Base-by-base conservation (phyloP, 2,113 vertebrate species). In the Panthera tigris region DNA sequence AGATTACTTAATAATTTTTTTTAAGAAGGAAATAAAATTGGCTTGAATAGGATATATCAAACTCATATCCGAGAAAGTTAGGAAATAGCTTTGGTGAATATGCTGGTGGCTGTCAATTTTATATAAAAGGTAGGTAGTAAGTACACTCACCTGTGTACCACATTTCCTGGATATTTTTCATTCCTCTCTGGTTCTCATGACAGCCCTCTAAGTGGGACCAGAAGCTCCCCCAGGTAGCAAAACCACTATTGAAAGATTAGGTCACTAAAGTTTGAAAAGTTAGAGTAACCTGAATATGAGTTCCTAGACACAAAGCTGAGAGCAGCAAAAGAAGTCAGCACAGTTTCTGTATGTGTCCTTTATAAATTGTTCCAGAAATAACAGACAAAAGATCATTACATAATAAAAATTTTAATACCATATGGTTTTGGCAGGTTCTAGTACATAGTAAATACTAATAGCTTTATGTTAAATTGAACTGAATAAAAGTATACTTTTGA, bases 351-450 rank as follows among this genome's bases (percentile, higher is more conserved):
- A 48, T 68, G 3, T 94, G 29, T 90, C 52, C 91, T 83, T 63
- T 83, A 87, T 31, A 92, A 93, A 69, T 63, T 41, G 86, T 55
- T 93, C 86, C 90, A 83, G 5, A 68, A 94, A 39, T 88, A 95
- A 95, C 33, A 93, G 65, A 93, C 81, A 33, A 83, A 95, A 95
- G 31, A 18, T 84, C 21, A 69, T 93, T 91, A 63, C 48, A 11
- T 94, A 91, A 82, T 82, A n/a, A 94, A 93, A 81, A 89, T n/a
- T 88, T 87, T 95, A 97, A 89, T 96, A 39, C 5, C 4, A 16
- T 57, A 50, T 95, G 14, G 4, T 69, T 97, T 96, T 83, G 45
- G n/a, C 94, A 95, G 61, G 29, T 3, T 81, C 61, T 52, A 82
- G 5, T 82, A 84, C 48, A 71, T 63, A 89, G 61, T 90, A 88